Percentiles rank a stretch among this genome's conserved stretches.
Evolutionary conservation across 2,797 vertebrate genomes (phyloP).

Genomic region (Huso huso): DNA sequence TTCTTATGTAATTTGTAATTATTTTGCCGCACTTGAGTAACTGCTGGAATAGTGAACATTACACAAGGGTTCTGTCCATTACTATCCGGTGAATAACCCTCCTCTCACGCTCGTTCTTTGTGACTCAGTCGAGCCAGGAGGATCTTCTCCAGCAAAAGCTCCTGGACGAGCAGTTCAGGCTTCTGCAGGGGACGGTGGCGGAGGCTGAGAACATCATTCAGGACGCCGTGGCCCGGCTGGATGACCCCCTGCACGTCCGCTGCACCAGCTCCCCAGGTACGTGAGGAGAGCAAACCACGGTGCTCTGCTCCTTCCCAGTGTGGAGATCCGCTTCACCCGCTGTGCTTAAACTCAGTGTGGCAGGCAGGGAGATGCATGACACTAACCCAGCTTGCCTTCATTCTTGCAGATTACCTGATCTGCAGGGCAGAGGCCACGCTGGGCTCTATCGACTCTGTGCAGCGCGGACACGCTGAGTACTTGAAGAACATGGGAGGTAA

Average conservation of each 20-base stretch:
- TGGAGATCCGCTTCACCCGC: too few species aligned
- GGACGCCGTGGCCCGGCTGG: conserved; percentile 77
- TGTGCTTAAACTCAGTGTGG: too few species aligned
- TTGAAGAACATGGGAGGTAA: conserved; percentile 70
- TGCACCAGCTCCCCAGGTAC: conserved; percentile 92
- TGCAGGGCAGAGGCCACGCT: conserved; percentile 78
- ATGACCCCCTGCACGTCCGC: conserved; percentile 83
- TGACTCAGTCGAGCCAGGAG: conserved; percentile 62
- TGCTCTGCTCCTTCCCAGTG: too few species aligned
- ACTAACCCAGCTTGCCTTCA: not conserved
- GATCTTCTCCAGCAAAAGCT: conserved; percentile 76
- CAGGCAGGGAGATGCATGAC: too few species aligned
- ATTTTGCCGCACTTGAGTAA: too few species aligned
- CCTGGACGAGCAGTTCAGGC: conserved; percentile 77
- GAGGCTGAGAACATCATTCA: conserved; percentile 80
- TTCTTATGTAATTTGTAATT: too few species aligned
- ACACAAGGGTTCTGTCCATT: too few species aligned
- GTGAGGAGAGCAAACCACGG: too few species aligned
- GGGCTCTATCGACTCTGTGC: conserved; percentile 67
- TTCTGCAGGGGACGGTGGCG: conserved; percentile 68
- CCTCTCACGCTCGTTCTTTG: not conserved
- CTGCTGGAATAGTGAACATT: too few species aligned
- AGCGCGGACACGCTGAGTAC: conserved; percentile 74
- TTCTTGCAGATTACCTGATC: conserved; percentile 79
- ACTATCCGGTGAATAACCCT: too few species aligned